Conservation (phyloP, 2,797 vertebrate species). For the Scyliorhinus canicula region DNA sequence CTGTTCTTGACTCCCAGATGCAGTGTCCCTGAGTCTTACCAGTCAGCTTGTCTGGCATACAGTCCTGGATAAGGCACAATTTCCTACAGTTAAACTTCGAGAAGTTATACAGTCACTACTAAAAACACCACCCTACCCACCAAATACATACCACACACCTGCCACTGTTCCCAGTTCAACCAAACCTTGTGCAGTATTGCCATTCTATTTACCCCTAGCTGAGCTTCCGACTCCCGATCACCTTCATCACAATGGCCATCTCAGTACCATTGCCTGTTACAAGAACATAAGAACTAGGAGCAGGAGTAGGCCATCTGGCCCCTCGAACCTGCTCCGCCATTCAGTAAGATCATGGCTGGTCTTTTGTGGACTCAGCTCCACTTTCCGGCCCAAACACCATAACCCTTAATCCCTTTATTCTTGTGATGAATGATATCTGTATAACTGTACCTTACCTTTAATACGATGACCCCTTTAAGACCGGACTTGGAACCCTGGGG, state of each 20-base stretch:
- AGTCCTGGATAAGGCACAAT: neutral
- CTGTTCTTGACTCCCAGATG: neutral
- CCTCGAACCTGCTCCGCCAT: too few relatives aligned
- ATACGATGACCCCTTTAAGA: too few relatives aligned
- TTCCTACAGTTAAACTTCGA: neutral
- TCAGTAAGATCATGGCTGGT: too few relatives aligned
- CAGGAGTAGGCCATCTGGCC: too few relatives aligned
- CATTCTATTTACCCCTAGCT: neutral
- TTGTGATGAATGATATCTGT: too few relatives aligned
- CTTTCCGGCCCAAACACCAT: too few relatives aligned
- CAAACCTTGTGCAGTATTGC: neutral
- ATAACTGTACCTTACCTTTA: too few relatives aligned
- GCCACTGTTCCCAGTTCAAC: neutral
- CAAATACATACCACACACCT: neutral
- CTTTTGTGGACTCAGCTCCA: too few relatives aligned
- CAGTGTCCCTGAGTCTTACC: neutral
- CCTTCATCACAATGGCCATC: neutral
- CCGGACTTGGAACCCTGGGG: too few relatives aligned
- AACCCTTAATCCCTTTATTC: too few relatives aligned
- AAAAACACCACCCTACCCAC: neutral
- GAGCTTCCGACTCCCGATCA: neutral
- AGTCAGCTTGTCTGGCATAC: neutral
- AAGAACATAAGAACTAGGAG: too few relatives aligned
- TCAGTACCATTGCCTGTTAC: neutral
- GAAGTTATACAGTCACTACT: neutral